phyloP scores from a whole-genome alignment of 2,797 vertebrate genomes.

The Tragelaphus oryx region DNA sequence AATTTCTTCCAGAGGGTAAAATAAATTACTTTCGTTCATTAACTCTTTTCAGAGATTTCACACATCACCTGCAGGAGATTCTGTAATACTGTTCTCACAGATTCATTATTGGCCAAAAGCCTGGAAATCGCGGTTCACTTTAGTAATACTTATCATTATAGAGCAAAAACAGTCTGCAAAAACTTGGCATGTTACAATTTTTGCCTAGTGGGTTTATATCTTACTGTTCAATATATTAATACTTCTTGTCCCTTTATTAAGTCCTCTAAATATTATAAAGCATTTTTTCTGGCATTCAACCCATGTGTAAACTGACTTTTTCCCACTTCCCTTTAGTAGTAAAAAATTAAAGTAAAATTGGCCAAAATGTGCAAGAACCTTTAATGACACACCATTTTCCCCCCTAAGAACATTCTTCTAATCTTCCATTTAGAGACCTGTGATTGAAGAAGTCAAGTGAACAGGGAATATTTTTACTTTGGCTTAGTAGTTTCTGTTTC shows the following conservation, averaged over 20 bases:
- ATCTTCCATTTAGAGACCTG: neutral
- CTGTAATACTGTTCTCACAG: neutral
- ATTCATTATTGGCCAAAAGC: slow-evolving; percentile 24
- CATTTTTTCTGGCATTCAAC: slow-evolving; percentile 10
- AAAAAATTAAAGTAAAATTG: neutral
- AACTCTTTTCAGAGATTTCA: slow-evolving; percentile 11
- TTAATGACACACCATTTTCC: neutral
- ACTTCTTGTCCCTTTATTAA: slow-evolving; percentile 34
- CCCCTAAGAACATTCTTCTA: neutral
- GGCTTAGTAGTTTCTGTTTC: neutral
- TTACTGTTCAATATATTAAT: slow-evolving; percentile 9
- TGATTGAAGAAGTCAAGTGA: neutral
- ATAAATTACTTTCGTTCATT: neutral
- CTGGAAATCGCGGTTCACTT: slow-evolving; percentile 26
- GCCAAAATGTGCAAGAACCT: neutral
- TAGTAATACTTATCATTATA: slow-evolving; percentile 32
- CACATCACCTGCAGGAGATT: slow-evolving; percentile 15
- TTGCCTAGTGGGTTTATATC: neutral
- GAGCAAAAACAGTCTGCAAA: slow-evolving; percentile 16
- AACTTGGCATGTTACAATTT: slow-evolving; percentile 42
- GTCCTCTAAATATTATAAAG: slow-evolving; percentile 36
- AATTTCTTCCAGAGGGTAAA: slow-evolving; percentile 3
- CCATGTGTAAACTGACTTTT: neutral
- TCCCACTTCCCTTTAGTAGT: neutral
- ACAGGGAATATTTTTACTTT: neutral